Base-by-base conservation (phyloP, 2,888 invertebrate genomes). In the Odontothrips loti region DNA sequence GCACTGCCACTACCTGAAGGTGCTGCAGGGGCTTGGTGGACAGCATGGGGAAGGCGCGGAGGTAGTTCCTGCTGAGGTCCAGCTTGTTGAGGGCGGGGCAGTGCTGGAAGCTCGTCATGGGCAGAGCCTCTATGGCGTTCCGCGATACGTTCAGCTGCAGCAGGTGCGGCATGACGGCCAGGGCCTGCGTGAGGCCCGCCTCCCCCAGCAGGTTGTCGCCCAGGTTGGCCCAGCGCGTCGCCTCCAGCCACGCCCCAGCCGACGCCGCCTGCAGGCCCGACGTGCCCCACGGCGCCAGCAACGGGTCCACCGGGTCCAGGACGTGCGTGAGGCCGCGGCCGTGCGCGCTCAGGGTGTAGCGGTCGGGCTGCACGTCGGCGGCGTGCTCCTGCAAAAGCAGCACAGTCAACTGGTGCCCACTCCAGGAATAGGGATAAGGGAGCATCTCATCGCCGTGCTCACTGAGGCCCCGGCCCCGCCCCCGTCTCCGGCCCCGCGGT, bases 61-160 rank as follows among this genome's bases (percentile, higher is more conserved):
- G 68, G 68, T 75, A 75, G 68, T 75, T 75, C 68, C 68, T 75
- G 68, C 68, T 75, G 68, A 75, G 68, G 68, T 75, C 68, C 23
- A 75, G 23, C 23, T 27, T 23, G 23, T 11, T 3, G 11, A 75
- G 68, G 68, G 23, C 68, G 10, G 68, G 68, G 68, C 68, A 75
- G 23, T 27, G 68, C 27, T 27, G 68, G 23, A 75, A 27, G 68
- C 68, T 23, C 23, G 68, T 12, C 68, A 75, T 75, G 68, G 27
- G 27, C 68, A 75, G 27, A 10, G 68, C 27, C 68, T 75, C 68
- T 23, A 75, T 23, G 27, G 68, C 12, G 68, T 75, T 75, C 27
- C 68, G 23, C 68, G 68, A 75, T 11, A 27, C 68, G 68, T 75
- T 27, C 27, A 75, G 68, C 68, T 75, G 68, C 27, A 75, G 68